Percentiles rank a stretch among this genome's conserved stretches.
Evolutionary conservation across 2,797 vertebrate species (phyloP).

Genomic region (Ciconia nigra): DNA sequence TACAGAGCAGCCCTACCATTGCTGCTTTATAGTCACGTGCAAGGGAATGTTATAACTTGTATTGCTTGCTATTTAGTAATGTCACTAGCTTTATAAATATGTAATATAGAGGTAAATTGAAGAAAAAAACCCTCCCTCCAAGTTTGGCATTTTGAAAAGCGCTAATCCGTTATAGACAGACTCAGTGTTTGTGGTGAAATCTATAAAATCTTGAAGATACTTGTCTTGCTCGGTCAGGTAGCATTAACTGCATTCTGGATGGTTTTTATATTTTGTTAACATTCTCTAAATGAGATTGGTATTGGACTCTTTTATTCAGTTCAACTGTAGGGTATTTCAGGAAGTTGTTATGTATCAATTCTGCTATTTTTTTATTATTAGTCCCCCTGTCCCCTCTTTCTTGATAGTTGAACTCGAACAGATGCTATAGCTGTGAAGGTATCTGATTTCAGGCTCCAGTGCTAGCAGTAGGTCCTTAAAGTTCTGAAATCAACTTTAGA

Average conservation of each 20-base stretch:
- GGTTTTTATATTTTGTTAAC: background rate
- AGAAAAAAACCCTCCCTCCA: background rate
- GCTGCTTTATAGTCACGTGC: background rate
- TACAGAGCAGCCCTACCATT: background rate
- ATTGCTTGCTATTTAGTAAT: background rate
- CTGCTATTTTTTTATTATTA: background rate
- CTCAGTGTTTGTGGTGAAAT: background rate
- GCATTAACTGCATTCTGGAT: background rate
- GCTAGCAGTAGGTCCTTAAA: background rate
- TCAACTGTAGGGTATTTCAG: background rate
- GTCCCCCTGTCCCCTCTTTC: background rate
- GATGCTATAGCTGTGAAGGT: background rate
- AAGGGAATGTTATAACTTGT: background rate
- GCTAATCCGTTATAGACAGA: background rate
- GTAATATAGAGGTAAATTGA: background rate
- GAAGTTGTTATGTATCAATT: background rate
- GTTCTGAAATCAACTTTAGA: background rate
- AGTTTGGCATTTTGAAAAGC: background rate
- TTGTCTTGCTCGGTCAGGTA: background rate
- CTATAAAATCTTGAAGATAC: background rate
- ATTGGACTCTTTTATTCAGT: background rate
- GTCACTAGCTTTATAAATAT: background rate
- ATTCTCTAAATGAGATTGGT: background rate
- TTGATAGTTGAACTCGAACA: background rate
- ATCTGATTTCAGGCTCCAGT: background rate